Conservation (phyloP, 1,140 invertebrate species). For the Panagrolaimus sp. region DNA sequence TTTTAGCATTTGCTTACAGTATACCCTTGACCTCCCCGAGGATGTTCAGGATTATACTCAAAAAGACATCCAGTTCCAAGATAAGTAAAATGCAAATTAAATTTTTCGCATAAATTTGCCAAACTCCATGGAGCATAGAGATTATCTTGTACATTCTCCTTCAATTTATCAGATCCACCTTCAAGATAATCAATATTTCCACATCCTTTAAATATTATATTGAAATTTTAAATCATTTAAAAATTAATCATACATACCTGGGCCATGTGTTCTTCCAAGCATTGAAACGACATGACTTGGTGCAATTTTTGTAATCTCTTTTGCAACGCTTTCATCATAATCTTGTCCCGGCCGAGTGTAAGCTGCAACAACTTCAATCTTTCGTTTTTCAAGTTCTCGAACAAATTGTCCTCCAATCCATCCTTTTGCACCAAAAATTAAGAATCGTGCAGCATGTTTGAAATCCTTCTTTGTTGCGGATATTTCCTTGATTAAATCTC, state of each 20-base stretch:
- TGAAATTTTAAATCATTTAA: neutral
- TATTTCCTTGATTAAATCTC: neutral
- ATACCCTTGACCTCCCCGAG: slow-evolving; percentile 19
- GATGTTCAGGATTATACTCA: slow-evolving; percentile 21
- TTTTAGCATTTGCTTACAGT: slow-evolving; percentile 3
- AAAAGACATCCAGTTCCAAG: slow-evolving; percentile 35
- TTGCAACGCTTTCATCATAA: slow-evolving; percentile 12
- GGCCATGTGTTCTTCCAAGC: slow-evolving; percentile 30
- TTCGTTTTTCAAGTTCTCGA: slow-evolving; percentile 18
- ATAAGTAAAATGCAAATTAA: slow-evolving; percentile 48
- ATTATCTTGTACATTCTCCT: slow-evolving; percentile 43
- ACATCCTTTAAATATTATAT: slow-evolving; percentile 6
- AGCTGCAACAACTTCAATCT: slow-evolving; percentile 23
- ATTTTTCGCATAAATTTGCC: slow-evolving; percentile 41
- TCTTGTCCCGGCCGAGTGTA: slow-evolving; percentile 26
- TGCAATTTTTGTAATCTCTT: slow-evolving; percentile 12
- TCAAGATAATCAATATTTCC: slow-evolving; percentile 27
- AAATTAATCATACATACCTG: slow-evolving; percentile 5
- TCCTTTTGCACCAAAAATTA: slow-evolving; percentile 38
- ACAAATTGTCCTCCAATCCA: slow-evolving; percentile 35
- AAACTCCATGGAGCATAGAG: slow-evolving; percentile 43
- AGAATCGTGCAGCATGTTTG: slow-evolving; percentile 1
- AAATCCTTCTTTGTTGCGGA: neutral
- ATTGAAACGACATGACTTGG: slow-evolving; percentile 35
- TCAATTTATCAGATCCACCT: slow-evolving; percentile 36